phyloP scores from a whole-genome alignment of 2,797 vertebrate genomes.

The Pygocentrus nattereri region DNA sequence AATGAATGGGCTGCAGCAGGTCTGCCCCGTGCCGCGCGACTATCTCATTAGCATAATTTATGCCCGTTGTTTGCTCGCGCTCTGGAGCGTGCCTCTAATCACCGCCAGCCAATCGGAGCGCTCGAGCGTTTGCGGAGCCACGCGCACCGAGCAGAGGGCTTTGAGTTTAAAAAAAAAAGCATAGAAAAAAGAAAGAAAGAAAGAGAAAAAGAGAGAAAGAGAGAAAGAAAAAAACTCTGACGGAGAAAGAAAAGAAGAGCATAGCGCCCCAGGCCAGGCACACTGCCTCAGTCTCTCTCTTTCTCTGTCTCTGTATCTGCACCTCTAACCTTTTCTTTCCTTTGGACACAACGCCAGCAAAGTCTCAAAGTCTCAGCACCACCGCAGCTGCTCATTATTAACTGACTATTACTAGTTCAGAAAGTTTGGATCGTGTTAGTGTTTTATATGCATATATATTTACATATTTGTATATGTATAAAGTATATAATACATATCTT shows the following conservation, averaged over 20 bases:
- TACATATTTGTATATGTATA: no score
- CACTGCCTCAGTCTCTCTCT: conserved; percentile 20
- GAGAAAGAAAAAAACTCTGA: conserved; percentile 32
- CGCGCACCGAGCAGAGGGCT: conserved; percentile 72
- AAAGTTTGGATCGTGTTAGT: no score
- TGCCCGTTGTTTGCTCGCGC: conserved; percentile 79
- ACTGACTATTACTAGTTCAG: no score
- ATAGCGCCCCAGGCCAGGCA: conserved; percentile 67
- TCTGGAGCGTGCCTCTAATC: conserved; percentile 96
- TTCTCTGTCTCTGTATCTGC: not conserved
- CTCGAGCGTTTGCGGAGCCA: conserved; percentile 70
- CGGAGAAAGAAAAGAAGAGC: conserved; percentile 62
- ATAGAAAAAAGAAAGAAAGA: conserved; percentile 26
- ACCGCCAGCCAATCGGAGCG: conserved; percentile 83
- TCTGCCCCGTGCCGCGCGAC: conserved; percentile 93
- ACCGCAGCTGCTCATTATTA: not conserved
- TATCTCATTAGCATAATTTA: conserved; percentile 89
- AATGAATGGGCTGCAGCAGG: conserved; percentile 87
- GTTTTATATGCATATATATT: no score
- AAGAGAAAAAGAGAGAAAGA: not conserved
- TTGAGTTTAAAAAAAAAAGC: conserved; percentile 64
- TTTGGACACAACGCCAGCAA: not conserved
- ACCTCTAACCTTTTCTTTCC: not conserved
- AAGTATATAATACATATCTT: no score
- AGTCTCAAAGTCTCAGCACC: not conserved